A percentile compares a stretch with the other conserved stretches of the same genome.
phyloP scores from a whole-genome alignment of 2,113 vertebrate genomes.

The Pluvialis apricaria region DNA sequence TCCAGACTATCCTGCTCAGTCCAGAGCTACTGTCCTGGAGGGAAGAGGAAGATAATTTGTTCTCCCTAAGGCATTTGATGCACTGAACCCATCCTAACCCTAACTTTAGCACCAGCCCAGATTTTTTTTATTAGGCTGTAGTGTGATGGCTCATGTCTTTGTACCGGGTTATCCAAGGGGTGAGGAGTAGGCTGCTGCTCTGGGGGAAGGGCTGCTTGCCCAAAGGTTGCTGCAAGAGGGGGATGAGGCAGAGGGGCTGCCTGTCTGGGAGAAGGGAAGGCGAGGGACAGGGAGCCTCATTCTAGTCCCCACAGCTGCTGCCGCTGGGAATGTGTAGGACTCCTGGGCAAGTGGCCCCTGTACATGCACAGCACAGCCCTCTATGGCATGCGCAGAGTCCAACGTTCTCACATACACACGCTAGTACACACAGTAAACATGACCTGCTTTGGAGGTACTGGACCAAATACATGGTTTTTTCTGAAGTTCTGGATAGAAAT shows the following conservation, averaged over 20 bases:
- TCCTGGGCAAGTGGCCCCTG: neutral
- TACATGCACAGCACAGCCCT: neutral
- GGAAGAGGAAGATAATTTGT: neutral
- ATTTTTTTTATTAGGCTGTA: neutral
- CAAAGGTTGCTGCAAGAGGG: neutral
- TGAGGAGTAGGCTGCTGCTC: neutral
- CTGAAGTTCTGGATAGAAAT: neutral
- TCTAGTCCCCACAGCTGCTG: neutral
- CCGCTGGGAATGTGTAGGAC: neutral
- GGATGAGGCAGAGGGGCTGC: neutral
- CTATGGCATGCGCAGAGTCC: neutral
- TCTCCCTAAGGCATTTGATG: neutral
- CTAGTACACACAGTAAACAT: neutral
- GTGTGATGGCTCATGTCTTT: neutral
- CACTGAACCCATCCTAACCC: neutral
- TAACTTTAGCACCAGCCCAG: neutral
- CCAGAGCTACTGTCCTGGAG: slow-evolving; percentile 3
- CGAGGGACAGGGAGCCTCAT: neutral
- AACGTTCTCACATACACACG: fast-evolving
- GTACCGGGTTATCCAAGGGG: neutral
- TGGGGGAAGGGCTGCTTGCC: neutral
- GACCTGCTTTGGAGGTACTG: neutral
- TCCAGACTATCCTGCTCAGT: neutral
- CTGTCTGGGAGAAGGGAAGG: neutral
- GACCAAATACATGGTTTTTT: neutral